Base-by-base conservation (phyloP, 2,888 invertebrate species). In the Chaitophorus viminalis region DNA sequence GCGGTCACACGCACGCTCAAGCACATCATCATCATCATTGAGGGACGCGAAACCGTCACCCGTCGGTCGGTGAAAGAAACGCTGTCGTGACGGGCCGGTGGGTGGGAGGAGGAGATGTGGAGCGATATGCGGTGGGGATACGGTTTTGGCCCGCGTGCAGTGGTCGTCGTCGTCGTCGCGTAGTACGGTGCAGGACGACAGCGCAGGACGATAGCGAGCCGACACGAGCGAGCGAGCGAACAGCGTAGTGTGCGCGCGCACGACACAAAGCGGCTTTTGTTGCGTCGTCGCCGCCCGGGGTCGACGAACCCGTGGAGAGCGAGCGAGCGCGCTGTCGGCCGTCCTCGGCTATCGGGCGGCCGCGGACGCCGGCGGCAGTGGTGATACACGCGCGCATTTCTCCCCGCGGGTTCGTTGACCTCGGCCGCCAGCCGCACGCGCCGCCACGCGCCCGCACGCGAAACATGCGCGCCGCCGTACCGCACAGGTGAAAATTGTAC, bases 191-290 rank as follows among this genome's bases (percentile, higher is more conserved):
- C 46, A 3, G 46, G 14, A 46, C 46, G 46, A 8, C 46, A 14
- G 21, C 60, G 60, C 25, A 4, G 54, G 11, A 3, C 60, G 60
- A 5, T 21, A 21, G 60, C 25, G 36, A 60, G 33, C 83, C 74
- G 33, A 29, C 75, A 29, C 60, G 60, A 36, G 33, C 82, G 52
- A 46, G 18, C 60, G 78, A 25, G 29, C 31, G 60, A 78, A n/a
- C 65, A 36, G 39, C 39, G 5, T n/a, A 8, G 39, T 0, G 39
- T 11, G 39, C 14, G 46, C 46, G 46, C 46, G 14, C 46, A 72
- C 82, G 82, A 83, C 82, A 83, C 83, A 83, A 83, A 75, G 75
- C 39, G 83, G 83, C 83, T 75, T 83, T 83, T 83, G 83, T 83
- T 83, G 75, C 83, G 83, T 83, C 54, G 83, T 18, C 83, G 83